Conservation (phyloP, 2,888 invertebrate genomes). For the Ormyrus labotus region DNA sequence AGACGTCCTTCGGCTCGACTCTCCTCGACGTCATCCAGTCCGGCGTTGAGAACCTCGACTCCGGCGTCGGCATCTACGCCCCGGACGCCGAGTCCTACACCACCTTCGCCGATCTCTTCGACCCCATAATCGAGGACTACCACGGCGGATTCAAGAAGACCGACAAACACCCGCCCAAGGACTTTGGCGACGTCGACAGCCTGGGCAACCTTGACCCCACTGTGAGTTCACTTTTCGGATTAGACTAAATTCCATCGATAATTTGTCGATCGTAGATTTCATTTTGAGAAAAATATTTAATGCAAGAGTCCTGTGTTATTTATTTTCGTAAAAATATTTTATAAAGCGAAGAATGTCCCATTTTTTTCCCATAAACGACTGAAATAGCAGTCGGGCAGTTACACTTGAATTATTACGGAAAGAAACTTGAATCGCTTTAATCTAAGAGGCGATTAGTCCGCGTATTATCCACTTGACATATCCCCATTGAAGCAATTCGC, state of each 20-base stretch:
- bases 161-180: constrained; percentile 94
- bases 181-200: constrained; percentile 94
- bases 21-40: constrained; percentile 96
- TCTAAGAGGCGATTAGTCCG: constrained; percentile 24
- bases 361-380: too few species aligned
- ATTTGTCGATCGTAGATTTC: too few species aligned
- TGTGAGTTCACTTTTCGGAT: constrained; percentile 67
- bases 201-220: constrained; percentile 95
- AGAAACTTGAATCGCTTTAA: constrained; percentile 29
- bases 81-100: constrained; percentile 97
- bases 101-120: constrained; percentile 93
- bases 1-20: constrained; percentile 94
- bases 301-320: too few species aligned
- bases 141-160: constrained; percentile 96
- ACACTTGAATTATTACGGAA: neutral
- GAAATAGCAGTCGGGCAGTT: too few species aligned
- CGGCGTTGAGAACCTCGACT: constrained; percentile 96
- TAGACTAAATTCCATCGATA: too few species aligned
- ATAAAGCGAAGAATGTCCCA: too few species aligned
- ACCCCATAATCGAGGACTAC: constrained; percentile 98
- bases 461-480: constrained; percentile 35
- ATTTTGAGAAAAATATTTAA: too few species aligned
- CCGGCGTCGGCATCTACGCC: constrained; percentile 97
- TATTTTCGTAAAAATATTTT: too few species aligned
- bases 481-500: constrained; percentile 33